Evolutionary conservation across 2,888 invertebrate species (phyloP).

Genomic region (Latrodectus elegans): DNA sequence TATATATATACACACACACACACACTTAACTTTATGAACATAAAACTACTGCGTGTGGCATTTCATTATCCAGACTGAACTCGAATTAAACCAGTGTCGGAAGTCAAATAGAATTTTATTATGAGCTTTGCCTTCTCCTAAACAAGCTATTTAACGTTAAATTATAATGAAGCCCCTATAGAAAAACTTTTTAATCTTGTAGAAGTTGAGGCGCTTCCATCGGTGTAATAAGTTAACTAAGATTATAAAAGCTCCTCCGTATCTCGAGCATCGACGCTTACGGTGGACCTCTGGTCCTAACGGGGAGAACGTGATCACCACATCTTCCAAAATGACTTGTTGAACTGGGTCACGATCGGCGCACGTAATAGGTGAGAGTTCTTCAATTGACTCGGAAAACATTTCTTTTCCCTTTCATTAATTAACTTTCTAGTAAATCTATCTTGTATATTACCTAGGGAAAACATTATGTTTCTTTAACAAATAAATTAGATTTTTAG

Average conservation of each 20-base stretch:
- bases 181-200: constrained; percentile 25
- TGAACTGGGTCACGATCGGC: constrained; percentile 63
- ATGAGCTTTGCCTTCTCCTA: not conserved
- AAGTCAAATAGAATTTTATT: constrained; percentile 42
- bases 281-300: constrained; percentile 66
- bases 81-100: constrained; percentile 3
- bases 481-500: too few relatives aligned
- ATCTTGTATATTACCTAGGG: too few relatives aligned
- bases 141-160: constrained; percentile 53
- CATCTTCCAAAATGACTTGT: constrained; percentile 63
- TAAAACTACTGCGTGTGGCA: not conserved
- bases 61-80: not conserved
- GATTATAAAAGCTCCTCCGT: constrained; percentile 51
- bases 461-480: too few relatives aligned
- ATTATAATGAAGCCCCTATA: constrained; percentile 34
- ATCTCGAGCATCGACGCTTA: constrained; percentile 53
- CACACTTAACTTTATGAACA: too few relatives aligned
- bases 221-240: constrained; percentile 57
- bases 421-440: too few relatives aligned
- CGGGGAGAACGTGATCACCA: constrained; percentile 63
- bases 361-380: not conserved
- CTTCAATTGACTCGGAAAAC: not conserved
- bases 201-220: constrained; percentile 32
- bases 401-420: too few relatives aligned
- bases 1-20: too few relatives aligned